Percentiles rank a stretch among this genome's conserved stretches.
Evolutionary conservation across 2,113 vertebrate species (phyloP).

Genomic region (Rhizomys pruinosus): DNA sequence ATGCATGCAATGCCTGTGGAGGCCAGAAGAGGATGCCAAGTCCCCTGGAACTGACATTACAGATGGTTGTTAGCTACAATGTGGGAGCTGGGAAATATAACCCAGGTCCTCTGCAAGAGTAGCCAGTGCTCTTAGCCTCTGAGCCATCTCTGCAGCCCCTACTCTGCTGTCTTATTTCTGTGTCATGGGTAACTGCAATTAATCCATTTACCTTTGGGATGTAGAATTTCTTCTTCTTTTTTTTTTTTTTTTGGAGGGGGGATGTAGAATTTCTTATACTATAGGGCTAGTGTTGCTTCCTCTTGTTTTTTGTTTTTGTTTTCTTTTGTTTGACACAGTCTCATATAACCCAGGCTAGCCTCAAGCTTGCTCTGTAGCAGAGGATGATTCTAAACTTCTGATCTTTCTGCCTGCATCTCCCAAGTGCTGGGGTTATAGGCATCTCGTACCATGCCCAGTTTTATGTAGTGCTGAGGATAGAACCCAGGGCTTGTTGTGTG

Average conservation of each 20-base stretch:
- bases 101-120: no score
- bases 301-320: neutral
- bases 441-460: neutral
- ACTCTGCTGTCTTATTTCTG: neutral
- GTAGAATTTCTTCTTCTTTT: neutral
- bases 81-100: no score
- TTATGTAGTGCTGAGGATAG: neutral
- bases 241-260: neutral
- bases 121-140: no score
- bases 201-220: neutral
- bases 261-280: conserved; percentile 19
- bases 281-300: neutral
- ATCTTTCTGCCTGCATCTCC: no score
- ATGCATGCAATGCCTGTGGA: no score
- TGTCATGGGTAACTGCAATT: neutral
- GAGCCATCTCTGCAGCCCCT: no score
- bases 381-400: neutral
- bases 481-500: neutral
- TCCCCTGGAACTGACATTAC: no score
- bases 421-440: neutral
- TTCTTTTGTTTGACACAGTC: neutral
- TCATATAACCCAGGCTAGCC: neutral
- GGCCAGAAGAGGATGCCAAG: no score
- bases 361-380: neutral
- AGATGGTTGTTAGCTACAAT: no score